Percentiles rank a stretch among this genome's conserved stretches.
Conservation (phyloP, 2,113 vertebrate species). For the Sander vitreus region DNA sequence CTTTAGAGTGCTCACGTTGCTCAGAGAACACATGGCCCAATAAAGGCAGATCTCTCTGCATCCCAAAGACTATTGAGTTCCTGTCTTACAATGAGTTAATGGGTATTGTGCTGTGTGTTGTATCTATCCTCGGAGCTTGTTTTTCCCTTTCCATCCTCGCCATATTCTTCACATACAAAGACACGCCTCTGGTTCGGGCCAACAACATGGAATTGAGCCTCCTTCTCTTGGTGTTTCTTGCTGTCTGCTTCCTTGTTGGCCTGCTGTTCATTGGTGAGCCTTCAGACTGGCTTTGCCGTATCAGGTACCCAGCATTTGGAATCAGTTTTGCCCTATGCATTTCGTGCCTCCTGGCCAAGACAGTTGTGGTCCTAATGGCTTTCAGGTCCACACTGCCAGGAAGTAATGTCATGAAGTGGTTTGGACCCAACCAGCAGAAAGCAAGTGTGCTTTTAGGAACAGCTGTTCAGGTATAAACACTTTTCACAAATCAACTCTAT, state of each 20-base stretch:
- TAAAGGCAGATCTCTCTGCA: not conserved
- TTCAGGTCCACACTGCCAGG: not conserved
- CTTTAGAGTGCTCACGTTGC: not conserved
- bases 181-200: not conserved
- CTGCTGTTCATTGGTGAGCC: not conserved
- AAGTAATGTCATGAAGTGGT: not conserved
- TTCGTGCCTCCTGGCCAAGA: not conserved
- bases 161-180: not conserved
- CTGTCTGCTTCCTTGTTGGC: not conserved
- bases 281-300: not conserved
- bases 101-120: not conserved
- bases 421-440: not conserved
- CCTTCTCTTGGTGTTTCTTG: not conserved
- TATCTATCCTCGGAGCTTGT: not conserved
- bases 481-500: not conserved
- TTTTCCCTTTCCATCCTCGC: not conserved
- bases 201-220: not conserved
- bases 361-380: not conserved
- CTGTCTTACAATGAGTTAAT: not conserved
- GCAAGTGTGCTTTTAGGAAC: slow-evolving; percentile 77
- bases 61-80: not conserved
- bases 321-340: not conserved
- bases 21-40: not conserved
- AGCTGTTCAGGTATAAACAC: slow-evolving; percentile 65
- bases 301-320: not conserved